Conservation (phyloP, 2,888 invertebrate species). For the Coremacera marginata region DNA sequence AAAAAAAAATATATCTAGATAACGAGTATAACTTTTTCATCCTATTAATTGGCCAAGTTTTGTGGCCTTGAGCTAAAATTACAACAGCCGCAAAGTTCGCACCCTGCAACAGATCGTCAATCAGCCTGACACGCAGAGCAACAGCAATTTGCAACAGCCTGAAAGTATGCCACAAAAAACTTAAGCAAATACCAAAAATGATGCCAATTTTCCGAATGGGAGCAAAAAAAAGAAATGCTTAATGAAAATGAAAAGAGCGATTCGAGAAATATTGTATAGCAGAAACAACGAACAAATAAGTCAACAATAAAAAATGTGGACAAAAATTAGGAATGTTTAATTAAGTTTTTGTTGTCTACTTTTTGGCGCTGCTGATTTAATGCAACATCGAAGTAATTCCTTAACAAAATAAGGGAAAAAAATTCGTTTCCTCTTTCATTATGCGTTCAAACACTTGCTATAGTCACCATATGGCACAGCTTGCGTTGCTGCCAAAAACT, state of each 20-base stretch:
- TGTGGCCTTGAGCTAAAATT: constrained; percentile 47
- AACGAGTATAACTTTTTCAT: constrained; percentile 9
- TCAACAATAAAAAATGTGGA: not conserved
- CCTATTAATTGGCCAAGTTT: constrained; percentile 48
- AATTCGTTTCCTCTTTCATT: not conserved
- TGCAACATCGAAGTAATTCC: too few relatives aligned
- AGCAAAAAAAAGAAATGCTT: not conserved
- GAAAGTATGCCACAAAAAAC: not conserved
- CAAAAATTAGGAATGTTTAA: not conserved
- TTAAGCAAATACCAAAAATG: not conserved
- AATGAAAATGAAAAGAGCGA: not conserved
- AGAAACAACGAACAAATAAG: too few relatives aligned
- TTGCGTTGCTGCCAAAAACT: constrained; percentile 38
- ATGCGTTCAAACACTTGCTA: too few relatives aligned
- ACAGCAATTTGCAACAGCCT: not conserved
- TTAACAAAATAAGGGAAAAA: not conserved
- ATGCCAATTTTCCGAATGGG: not conserved
- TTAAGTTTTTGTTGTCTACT: not conserved
- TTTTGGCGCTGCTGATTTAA: not conserved
- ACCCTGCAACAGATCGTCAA: not conserved
- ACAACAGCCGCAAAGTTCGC: constrained; percentile 3
- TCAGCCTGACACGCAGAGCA: not conserved
- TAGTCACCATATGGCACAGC: constrained; percentile 13
- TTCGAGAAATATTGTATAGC: not conserved
- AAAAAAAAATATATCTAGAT: not conserved